Percentiles rank a stretch among this genome's conserved stretches.
These are phyloP conservation scores for Calyptomena viridis DNA, from an alignment of 2,113 vertebrate species.

Conservation along the genomic window DNA sequence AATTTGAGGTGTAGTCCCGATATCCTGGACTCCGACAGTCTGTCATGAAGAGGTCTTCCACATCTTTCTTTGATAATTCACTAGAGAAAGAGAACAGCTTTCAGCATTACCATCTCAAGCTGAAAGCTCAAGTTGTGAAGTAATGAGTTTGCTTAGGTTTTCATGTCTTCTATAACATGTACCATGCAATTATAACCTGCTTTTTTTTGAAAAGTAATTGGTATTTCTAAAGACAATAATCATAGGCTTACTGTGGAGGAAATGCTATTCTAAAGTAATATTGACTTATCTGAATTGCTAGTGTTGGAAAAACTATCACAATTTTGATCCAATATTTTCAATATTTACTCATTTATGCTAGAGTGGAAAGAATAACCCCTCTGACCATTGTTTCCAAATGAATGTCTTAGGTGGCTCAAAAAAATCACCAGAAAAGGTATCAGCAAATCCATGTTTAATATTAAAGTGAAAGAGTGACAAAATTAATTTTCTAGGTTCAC, in stretches of 20 bases:
- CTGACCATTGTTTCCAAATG: not conserved
- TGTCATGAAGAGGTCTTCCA: not conserved
- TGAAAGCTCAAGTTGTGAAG: not conserved
- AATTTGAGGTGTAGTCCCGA: too few species aligned
- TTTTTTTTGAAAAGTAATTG: not conserved
- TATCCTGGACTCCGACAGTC: too few species aligned
- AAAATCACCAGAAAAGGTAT: not conserved
- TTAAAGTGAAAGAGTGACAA: not conserved
- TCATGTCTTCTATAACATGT: not conserved
- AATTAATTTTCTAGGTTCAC: too few species aligned
- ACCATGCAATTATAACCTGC: not conserved
- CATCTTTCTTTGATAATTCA: not conserved
- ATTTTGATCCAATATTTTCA: not conserved
- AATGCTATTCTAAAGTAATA: not conserved
- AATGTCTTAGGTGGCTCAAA: too few species aligned
- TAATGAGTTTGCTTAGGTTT: not conserved
- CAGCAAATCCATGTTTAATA: not conserved
- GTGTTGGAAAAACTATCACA: not conserved
- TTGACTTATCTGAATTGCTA: not conserved
- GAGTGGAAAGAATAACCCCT: not conserved
- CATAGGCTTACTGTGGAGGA: not conserved
- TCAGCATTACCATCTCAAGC: not conserved
- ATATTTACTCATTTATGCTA: not conserved
- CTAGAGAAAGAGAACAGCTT: not conserved
- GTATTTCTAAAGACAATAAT: not conserved